Conservation (phyloP, 2,888 invertebrate species). For the Endotricha flammealis region DNA sequence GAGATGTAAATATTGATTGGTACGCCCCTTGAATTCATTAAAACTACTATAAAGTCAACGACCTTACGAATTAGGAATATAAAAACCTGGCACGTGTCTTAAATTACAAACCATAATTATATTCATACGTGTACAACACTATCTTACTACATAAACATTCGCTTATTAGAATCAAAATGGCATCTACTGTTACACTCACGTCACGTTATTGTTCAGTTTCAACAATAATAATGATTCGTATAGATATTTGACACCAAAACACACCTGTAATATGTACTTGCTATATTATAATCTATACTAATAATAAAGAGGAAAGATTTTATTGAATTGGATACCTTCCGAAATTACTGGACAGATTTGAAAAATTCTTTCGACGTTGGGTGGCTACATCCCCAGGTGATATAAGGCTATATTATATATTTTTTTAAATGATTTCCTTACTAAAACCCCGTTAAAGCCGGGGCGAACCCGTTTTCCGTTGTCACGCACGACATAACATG, state of each 20-base stretch:
- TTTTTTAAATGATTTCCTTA: no score
- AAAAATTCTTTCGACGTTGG: no score
- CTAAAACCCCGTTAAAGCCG: no score
- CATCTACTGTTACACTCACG: neutral
- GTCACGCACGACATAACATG: no score
- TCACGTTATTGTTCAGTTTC: neutral
- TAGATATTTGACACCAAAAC: neutral
- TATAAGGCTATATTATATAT: no score
- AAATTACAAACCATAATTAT: neutral
- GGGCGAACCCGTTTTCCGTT: no score
- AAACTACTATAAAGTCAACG: neutral
- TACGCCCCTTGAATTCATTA: neutral
- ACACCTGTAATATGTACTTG: neutral
- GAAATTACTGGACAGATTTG: no score
- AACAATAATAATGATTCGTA: neutral
- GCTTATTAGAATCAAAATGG: neutral
- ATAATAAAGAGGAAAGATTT: no score
- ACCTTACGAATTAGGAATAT: conserved; percentile 6
- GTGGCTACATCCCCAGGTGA: no score
- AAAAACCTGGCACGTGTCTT: conserved; percentile 4
- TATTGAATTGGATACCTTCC: no score
- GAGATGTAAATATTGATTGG: conserved; percentile 5
- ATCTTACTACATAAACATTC: neutral
- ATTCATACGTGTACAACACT: neutral
- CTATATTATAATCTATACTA: no score